Evolutionary conservation across 2,113 vertebrate genomes (phyloP).

Genomic region (Beaufortia kweichowensis): DNA sequence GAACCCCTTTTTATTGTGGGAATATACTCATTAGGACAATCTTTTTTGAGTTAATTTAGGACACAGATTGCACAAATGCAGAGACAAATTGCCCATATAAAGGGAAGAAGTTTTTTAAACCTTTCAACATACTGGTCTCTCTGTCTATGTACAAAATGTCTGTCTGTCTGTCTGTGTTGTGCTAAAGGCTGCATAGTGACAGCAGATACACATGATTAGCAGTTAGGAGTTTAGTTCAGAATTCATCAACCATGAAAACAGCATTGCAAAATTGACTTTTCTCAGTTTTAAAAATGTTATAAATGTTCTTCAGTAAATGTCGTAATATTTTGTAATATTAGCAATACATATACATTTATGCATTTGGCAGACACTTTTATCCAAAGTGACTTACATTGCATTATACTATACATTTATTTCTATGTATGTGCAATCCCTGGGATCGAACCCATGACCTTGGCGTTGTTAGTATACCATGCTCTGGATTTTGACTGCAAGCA

Average conservation of each 20-base stretch:
- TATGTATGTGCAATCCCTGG: no score
- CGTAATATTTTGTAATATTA: background rate
- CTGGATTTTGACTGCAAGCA: background rate
- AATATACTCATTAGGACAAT: background rate
- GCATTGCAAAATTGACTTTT: background rate
- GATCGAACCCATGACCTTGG: no score
- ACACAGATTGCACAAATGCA: no score
- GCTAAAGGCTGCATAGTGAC: background rate
- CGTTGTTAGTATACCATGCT: no score
- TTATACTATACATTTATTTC: no score
- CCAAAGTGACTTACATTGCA: no score
- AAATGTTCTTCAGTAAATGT: background rate
- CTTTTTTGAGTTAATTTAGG: no score
- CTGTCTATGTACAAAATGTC: background rate
- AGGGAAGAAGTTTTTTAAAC: background rate
- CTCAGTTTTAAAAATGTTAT: background rate
- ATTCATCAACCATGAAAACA: background rate
- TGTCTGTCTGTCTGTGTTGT: background rate
- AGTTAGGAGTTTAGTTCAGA: background rate
- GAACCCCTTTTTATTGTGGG: background rate
- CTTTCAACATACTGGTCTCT: constrained; percentile 8
- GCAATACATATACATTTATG: background rate
- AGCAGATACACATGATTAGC: background rate
- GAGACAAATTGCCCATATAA: background rate
- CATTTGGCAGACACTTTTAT: no score